Evolutionary conservation across 2,888 invertebrate genomes (phyloP), one percentile per base, ranked within the genome.

Genomic region (Petrolisthes cinctipes): DNA sequence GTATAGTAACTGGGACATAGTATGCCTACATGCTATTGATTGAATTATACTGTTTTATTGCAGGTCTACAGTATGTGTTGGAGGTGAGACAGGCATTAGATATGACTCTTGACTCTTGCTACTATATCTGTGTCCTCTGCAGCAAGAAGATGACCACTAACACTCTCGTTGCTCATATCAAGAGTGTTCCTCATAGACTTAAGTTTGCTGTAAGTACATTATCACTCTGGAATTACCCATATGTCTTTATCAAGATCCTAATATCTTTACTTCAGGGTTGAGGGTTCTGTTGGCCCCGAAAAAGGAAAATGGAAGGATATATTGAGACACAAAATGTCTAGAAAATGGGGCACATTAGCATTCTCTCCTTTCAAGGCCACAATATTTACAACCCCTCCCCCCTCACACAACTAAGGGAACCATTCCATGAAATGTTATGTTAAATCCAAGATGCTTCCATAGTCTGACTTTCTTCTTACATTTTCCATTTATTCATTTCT

Each of bases 21-120:
- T 37, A 37, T 37, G 37, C 37, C 1, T 37, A 37, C 37, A 37
- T 37, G 37, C 2, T 37, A 37, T 37, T 2, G 37, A 37, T 37
- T 37, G 37, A 37, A 37, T 37, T 37, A 37, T 37, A 37, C 37
- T 37, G 37, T 37, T 37, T 23, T 2, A 54, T 81, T 86, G 5
- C 85, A 90, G 90, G 90, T 78, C 83, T 90, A 66, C 90, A 90
- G 82, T 88, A 89, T 81, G 86, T 90, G 37, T 66, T 90, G 73
- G 90, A 90, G 73, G 90, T 90, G 80, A 87, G 86, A 56, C 75
- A 76, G 68, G 79, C 68, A 51, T 56, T 37, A 5, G 75, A 89
- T 57, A 68, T 84, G 37, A 80, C 85, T n/a, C 68, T 90, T 51
- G 90, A 90, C 54, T 71, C 83, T 5, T 85, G 86, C 56, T 89